Evolutionary conservation across 2,797 vertebrate genomes (phyloP).

Genomic region (Lateolabrax maculatus): DNA sequence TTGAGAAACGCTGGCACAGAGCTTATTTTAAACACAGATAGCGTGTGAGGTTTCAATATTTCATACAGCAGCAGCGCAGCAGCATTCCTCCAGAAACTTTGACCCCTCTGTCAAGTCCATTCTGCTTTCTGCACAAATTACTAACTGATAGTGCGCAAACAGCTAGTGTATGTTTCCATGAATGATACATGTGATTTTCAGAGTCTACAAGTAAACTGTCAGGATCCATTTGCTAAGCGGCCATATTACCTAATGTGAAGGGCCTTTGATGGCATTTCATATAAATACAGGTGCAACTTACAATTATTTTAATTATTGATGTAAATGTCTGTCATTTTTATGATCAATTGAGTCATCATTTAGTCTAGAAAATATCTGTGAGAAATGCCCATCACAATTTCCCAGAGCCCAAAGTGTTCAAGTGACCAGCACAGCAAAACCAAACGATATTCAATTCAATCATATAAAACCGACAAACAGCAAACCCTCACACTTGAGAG

Average conservation of each 20-base stretch:
- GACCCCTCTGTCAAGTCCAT: constrained; percentile 16
- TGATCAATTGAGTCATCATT: neutral
- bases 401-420: neutral
- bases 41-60: neutral
- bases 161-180: constrained; percentile 8
- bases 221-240: neutral
- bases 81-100: constrained; percentile 5
- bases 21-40: constrained; percentile 19
- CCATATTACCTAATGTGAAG: neutral
- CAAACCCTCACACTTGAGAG: neutral
- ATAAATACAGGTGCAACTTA: neutral
- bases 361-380: neutral
- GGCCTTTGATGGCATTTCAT: neutral
- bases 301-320: neutral
- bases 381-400: neutral
- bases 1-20: neutral
- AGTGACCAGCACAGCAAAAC: neutral
- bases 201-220: neutral
- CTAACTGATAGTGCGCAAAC: constrained; percentile 11
- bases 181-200: constrained; percentile 29
- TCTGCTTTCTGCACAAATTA: constrained; percentile 11
- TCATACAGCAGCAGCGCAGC: constrained; percentile 5
- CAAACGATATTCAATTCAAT: neutral
- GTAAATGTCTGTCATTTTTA: neutral
- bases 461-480: neutral